Evolutionary conservation across 2,888 invertebrate genomes (phyloP).

Genomic region (Melieria omissa): DNA sequence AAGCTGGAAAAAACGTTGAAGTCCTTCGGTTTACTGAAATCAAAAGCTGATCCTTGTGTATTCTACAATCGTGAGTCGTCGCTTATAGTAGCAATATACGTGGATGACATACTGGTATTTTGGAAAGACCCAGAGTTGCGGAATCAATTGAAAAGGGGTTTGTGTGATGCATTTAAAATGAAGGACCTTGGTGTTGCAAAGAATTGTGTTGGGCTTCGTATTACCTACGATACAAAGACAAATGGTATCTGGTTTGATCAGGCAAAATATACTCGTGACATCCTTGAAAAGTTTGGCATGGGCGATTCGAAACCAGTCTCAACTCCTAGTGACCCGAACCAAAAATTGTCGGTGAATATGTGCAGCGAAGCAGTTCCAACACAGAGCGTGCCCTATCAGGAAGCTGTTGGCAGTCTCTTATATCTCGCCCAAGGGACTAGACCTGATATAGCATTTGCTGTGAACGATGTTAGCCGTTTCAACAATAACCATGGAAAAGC

Average conservation of each 20-base stretch:
- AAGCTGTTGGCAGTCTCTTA: constrained; percentile 44
- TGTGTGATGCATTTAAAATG: constrained; percentile 29
- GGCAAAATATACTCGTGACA: constrained; percentile 9
- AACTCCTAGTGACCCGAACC: constrained; percentile 29
- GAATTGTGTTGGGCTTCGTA: constrained; percentile 24
- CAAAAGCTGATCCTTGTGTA: constrained; percentile 26
- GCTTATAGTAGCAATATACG: constrained; percentile 28
- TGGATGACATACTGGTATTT: constrained; percentile 31
- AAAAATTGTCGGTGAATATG: constrained; percentile 31
- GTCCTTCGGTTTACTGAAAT: constrained; percentile 15
- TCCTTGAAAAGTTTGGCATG: constrained; percentile 22
- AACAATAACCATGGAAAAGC: constrained; percentile 38
- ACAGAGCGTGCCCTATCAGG: constrained; percentile 29
- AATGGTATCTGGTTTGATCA: constrained; percentile 29
- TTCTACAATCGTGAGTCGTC: constrained; percentile 10
- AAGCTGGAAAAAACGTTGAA: constrained; percentile 29
- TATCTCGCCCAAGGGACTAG: constrained; percentile 43
- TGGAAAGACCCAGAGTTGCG: background rate
- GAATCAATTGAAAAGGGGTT: background rate
- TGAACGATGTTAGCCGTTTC: constrained; percentile 42
- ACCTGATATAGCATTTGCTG: constrained; percentile 45
- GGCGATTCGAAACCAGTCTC: constrained; percentile 22
- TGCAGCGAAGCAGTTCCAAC: constrained; percentile 18
- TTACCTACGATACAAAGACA: constrained; percentile 17
- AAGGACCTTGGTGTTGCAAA: constrained; percentile 33